phyloP scores from a whole-genome alignment of 2,113 vertebrate genomes.

The Sminthopsis crassicaudata region DNA sequence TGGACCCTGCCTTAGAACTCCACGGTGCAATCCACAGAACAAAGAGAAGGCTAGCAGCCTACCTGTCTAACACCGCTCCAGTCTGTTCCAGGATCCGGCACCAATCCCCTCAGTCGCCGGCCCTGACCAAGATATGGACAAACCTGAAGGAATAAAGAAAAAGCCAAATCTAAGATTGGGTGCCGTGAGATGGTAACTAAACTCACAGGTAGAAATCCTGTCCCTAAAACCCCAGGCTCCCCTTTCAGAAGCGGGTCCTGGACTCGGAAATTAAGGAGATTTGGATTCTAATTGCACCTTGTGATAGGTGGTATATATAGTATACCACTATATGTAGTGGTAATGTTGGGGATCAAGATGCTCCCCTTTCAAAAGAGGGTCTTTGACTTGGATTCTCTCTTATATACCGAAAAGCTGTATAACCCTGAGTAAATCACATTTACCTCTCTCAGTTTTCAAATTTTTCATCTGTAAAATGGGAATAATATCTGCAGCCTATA shows the following conservation, averaged over 20 bases:
- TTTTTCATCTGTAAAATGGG: too few relatives aligned
- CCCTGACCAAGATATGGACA: background rate
- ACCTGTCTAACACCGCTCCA: background rate
- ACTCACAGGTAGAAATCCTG: background rate
- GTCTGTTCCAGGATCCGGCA: background rate
- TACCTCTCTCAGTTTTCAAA: too few relatives aligned
- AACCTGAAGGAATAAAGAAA: background rate
- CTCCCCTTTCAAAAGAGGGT: too few relatives aligned
- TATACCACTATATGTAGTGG: too few relatives aligned
- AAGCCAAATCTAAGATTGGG: background rate
- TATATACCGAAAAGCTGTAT: too few relatives aligned
- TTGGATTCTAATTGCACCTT: background rate
- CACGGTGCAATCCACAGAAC: background rate
- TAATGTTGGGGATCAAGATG: too few relatives aligned
- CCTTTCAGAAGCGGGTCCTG: background rate
- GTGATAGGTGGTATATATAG: too few relatives aligned
- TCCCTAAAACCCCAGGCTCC: background rate
- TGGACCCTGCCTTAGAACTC: background rate
- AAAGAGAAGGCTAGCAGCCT: background rate
- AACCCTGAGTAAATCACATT: too few relatives aligned
- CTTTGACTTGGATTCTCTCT: too few relatives aligned
- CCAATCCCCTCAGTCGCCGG: background rate
- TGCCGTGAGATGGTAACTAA: background rate
- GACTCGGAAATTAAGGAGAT: background rate
- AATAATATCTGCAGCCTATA: too few relatives aligned